Percentiles rank a stretch among this genome's conserved stretches.
Evolutionary conservation across 2,113 vertebrate genomes (phyloP).

Genomic region (Erythrolamprus reginae): DNA sequence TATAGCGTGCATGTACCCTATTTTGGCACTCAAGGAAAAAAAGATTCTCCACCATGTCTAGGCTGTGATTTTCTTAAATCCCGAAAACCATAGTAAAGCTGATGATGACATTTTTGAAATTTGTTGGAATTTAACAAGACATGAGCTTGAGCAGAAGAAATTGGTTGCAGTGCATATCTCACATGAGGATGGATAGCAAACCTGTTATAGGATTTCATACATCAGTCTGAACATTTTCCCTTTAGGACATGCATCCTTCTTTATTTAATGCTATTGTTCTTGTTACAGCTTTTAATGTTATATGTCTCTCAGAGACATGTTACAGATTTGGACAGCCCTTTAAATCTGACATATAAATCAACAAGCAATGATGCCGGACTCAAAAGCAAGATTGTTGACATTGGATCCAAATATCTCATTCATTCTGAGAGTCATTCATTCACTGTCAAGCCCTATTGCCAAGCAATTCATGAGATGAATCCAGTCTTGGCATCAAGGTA

Average conservation of each 20-base stretch:
- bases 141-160: not conserved
- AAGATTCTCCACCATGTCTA: too few species aligned
- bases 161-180: not conserved
- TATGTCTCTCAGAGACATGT: not conserved
- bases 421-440: not conserved
- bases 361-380: not conserved
- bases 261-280: not conserved
- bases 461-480: not conserved
- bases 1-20: too few species aligned
- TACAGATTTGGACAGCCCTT: not conserved
- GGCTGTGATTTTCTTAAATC: not conserved
- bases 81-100: not conserved
- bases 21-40: too few species aligned
- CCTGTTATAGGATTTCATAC: not conserved
- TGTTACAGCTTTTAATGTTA: not conserved
- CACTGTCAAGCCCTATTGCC: not conserved
- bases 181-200: not conserved
- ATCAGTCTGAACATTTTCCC: not conserved
- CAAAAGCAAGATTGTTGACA: not conserved
- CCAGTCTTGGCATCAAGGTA: not conserved
- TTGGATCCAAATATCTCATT: not conserved
- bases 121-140: not conserved
- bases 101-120: not conserved
- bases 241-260: not conserved
- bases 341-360: not conserved